Evolutionary conservation across 1,140 invertebrate genomes (phyloP), one percentile per base, ranked within the genome.

Genomic region (Hydropsyche tenuis): DNA sequence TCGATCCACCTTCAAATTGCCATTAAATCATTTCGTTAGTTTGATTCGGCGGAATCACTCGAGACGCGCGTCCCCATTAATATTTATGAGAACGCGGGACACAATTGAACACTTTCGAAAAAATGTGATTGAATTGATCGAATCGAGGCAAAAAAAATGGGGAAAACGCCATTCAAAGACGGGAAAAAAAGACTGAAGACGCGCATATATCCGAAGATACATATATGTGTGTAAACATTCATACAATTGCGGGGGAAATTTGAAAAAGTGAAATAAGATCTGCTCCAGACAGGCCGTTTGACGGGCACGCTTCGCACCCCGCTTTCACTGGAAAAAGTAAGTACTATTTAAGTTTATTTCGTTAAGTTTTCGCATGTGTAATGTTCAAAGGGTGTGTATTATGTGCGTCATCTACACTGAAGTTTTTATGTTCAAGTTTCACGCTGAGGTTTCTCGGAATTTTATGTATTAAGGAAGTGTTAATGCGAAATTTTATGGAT

Each of bases 21-120:
- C 56, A 60, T 60, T 60, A 60, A 60, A 60, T 60, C 56, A 60
- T 60, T 60, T 60, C 56, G 56, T 60, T 60, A 60, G 56, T 60
- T 25, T 60, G 56, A 60, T 60, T 60, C 56, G 56, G 11, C 56
- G 56, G 23, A 60, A 60, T 60, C 56, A 60, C 56, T 60, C 23
- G 56, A 60, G 56, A 60, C 56, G 56, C 56, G 56, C 56, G 1
- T 22, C n/a, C 56, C 56, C 23, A 60, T 60, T 60, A 60, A 60
- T 60, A 60, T 60, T 60, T 60, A 60, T 60, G 56, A 60, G 56
- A 9, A 9, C 30, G 30, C 30, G 30, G 22, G 48, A 53, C 9
- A 53, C n/a, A 53, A 53, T 53, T 53, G 48, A 53, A 53, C 48
- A 53, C 48, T 53, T 53, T 53, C 18, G 20, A 53, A 53, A 53